Conservation (phyloP, 1,140 invertebrate species). For the Polyergus mexicanus region DNA sequence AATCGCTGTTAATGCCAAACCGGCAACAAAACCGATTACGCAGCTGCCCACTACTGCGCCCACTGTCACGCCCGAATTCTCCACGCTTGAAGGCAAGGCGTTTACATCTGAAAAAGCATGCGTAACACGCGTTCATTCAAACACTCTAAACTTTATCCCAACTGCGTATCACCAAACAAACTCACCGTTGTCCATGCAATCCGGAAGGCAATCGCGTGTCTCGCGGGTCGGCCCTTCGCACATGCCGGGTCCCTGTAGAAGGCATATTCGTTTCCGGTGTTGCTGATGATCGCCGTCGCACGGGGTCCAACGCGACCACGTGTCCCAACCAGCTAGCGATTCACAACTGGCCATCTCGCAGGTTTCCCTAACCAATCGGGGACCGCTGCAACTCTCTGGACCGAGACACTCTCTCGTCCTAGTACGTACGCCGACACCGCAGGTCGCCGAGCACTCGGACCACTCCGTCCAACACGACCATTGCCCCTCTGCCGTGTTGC, state of each 20-base stretch:
- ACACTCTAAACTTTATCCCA: background rate
- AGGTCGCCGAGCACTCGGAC: constrained; percentile 92
- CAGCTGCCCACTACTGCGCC: constrained; percentile 88
- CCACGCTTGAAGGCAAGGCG: constrained; percentile 83
- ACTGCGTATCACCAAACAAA: background rate
- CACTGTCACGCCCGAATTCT: constrained; percentile 85
- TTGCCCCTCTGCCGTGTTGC: constrained; percentile 82
- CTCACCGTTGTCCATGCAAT: constrained; percentile 86
- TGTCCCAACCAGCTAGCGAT: constrained; percentile 87
- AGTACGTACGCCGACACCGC: constrained; percentile 89
- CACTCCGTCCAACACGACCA: constrained; percentile 95
- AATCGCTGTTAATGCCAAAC: constrained; percentile 82
- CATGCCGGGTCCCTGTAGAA: constrained; percentile 86
- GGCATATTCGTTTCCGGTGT: constrained; percentile 89
- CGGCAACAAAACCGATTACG: constrained; percentile 85
- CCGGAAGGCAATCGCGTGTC: constrained; percentile 88
- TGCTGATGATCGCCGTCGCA: constrained; percentile 90
- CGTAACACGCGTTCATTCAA: background rate
- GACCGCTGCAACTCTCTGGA: constrained; percentile 87
- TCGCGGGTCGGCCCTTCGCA: constrained; percentile 90
- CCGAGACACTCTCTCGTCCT: constrained; percentile 88
- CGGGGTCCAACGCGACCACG: constrained; percentile 91
- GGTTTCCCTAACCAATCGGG: constrained; percentile 81
- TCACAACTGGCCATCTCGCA: constrained; percentile 89
- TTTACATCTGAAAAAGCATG: constrained; percentile 76